Base-by-base conservation (phyloP, 2,888 invertebrate species). In the Labia minor region DNA sequence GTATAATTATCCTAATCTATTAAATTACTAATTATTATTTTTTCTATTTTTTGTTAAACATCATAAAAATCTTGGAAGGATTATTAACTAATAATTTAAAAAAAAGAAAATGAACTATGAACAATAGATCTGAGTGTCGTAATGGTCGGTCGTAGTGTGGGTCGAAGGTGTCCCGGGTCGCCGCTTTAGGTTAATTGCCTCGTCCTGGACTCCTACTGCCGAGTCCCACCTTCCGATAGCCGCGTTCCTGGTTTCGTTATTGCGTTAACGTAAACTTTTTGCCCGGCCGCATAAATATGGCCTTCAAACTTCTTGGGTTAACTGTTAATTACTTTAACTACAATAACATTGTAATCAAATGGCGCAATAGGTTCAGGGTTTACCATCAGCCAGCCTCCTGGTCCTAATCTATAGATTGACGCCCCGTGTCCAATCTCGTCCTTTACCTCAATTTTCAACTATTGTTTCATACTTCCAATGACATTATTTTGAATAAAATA, bases 261-360 rank as follows among this genome's bases (percentile, higher is more conserved):
- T 49, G 49, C 49, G 49, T 49, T 49, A 49, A 49, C 49, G 49
- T 49, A 8, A 49, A 49, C 49, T 49, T 49, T 49, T 49, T 49
- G 49, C 49, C 16, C 3, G 14, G 8, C 49, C 16, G 49, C n/a
- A 2, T 49, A 14, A 16, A 16, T 3, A 16, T 14, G 49, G 49
- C 49, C 49, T 49, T 49, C 49, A 49, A 49, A 49, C 49, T 49
- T 16, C 49, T 49, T 14, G 16, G 49, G n/a, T 14, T 49, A 49
- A 49, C 49, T 49, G 49, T 49, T 49, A 49, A 49, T 49, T 49
- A 49, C 49, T 8, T 49, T 49, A 49, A 14, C 49, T 8, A 49
- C 49, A 49, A 49, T 49, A 49, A 49, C 49, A 49, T 49, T 10
- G 49, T 49, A 49, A 49, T 49, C 49, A 49, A 14, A 49, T 49